Evolutionary conservation across 2,888 invertebrate species (phyloP), one percentile per base, ranked within the genome.

Genomic region (Apotomis turbidana): DNA sequence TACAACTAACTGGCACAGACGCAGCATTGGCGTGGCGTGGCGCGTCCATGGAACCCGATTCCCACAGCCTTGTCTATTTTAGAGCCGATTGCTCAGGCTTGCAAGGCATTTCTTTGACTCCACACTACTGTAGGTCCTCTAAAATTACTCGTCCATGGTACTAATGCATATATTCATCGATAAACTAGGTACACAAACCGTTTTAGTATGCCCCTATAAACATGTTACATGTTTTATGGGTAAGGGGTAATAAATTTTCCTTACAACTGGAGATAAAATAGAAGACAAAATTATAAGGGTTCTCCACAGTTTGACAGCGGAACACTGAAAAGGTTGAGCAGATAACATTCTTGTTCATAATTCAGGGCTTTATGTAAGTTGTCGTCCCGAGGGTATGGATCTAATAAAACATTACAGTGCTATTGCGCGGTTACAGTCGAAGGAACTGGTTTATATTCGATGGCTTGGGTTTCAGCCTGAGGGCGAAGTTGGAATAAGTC

Each of bases 361-460:
- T 63, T 72, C 68, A 68, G 63, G 57, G 72, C 63, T 72, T 72
- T 72, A 72, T 72, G 63, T 71, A 68, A 72, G 62, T 63, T 59
- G 63, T 63, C 68, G 62, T 72, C 75, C 64, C 75, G 76, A 78
- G 83, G 79, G 78, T 76, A 78, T 77, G 79, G 78, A 78, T 76
- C 78, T 77, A 76, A 81, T 83, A 81, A 79, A 80, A 79, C 78
- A 76, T 80, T 79, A 77, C 76, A 76, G 79, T 79, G 51, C 60
- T 36, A 71, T 59, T 51, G 72, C 68, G 41, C 59, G 62, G 71
- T 68, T 62, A 68, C 62, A 72, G 57, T 15, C 13, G 44, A 62
- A 58, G 44, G 61, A 51, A 67, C 49, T 55, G 57, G 67, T 57
- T 71, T 71, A 68, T 71, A 51, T 68, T 61, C 44, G 68, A 68